Conservation (phyloP, 2,888 invertebrate species). For the Lordiphosa fenestrarum region DNA sequence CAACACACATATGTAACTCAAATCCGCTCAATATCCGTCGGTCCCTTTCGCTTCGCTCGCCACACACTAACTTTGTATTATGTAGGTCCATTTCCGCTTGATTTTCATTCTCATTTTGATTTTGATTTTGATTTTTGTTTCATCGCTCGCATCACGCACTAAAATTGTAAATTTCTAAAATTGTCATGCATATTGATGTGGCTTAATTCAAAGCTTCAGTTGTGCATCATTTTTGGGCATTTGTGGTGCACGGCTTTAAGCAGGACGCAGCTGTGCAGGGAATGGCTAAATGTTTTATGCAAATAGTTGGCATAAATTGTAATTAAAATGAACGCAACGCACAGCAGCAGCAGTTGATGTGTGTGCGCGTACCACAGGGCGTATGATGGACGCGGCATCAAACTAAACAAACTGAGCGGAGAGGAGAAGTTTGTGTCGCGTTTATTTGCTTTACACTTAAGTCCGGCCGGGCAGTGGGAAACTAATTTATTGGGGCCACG, state of each 20-base stretch:
- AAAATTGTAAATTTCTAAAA: conserved; percentile 21
- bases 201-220: conserved; percentile 20
- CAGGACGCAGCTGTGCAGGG: conserved; percentile 26
- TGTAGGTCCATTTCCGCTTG: conserved; percentile 30
- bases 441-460: conserved; percentile 60
- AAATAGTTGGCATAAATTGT: conserved; percentile 37
- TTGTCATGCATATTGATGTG: conserved; percentile 36
- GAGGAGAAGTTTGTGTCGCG: conserved; percentile 33
- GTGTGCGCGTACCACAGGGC: conserved; percentile 22
- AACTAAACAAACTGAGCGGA: not conserved
- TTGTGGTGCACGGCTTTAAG: conserved; percentile 27
- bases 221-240: conserved; percentile 34
- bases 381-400: conserved; percentile 42
- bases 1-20: conserved; percentile 31
- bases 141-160: not conserved
- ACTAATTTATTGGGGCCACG: conserved; percentile 71
- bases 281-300: conserved; percentile 38
- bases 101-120: conserved; percentile 30
- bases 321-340: conserved; percentile 31
- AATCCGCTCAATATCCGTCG: conserved; percentile 39
- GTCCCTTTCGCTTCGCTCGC: not conserved
- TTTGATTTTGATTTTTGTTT: conserved; percentile 27
- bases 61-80: conserved; percentile 15
- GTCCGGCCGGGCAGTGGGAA: conserved; percentile 20
- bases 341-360: conserved; percentile 2